Evolutionary conservation across 2,888 invertebrate species (phyloP), one percentile per base, ranked within the genome.

Genomic region (Xylota segnis): DNA sequence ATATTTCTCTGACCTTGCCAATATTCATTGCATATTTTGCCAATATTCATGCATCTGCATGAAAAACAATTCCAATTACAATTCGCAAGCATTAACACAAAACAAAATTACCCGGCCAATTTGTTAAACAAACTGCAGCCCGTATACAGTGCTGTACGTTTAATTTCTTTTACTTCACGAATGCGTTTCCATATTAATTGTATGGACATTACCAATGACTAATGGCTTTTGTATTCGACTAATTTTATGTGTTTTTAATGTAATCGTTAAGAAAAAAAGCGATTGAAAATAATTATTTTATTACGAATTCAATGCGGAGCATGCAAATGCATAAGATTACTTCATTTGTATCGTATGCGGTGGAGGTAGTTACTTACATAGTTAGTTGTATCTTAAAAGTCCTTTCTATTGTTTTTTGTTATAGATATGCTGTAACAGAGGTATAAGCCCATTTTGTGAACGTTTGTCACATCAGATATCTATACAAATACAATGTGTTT

Each of bases 101-200:
- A 50, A 45, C 29, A 56, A 50, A 50, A 61, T 61, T 54, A 52
- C 32, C 16, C 5, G 3, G 50, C 29, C 56, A 65, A 81, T 84
- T 84, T 70, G 81, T 75, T 63, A 12, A 65, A 52, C 83, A 79
- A 74, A 68, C 16, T 72, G 71, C 78, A 61, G 5, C 29, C 40
- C 1, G 23, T 1, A 3, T 23, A 16, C 54, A 10, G 5, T 32
- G 12, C 5, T 45, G n/a, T 34, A 18, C 32, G 14, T 10, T 52
- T 40, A 29, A 29, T 32, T 50, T 16, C 12, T 29, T 52, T 58
- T 58, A 61, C 66, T 37, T 52, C 50, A 29, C 79, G 74, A 74
- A 72, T 79, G 72, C 74, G 40, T 65, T 74, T 79, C 72, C 79
- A 74, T 79, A 52, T 74, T 72, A 74, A 79, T 74, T 65, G 63